Percentiles rank a stretch among this genome's conserved stretches.
Evolutionary conservation across 2,797 vertebrate genomes (phyloP).

Genomic region (Esox masquinongy): DNA sequence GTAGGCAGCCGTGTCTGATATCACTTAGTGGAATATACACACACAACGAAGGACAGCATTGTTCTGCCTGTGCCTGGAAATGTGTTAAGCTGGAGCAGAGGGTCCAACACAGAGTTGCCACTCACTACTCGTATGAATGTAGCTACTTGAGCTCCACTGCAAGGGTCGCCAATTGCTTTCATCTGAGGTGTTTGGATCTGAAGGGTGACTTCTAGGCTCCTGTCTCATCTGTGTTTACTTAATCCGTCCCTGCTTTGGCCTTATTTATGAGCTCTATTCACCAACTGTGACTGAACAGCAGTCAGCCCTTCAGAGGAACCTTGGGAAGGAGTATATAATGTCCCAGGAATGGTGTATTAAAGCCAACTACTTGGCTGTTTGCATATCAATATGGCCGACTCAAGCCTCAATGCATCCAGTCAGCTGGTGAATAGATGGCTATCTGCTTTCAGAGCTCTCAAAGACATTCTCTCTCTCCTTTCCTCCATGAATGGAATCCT

Average conservation of each 20-base stretch:
- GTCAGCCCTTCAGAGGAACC: slow-evolving; percentile 61
- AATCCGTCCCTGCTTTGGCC: slow-evolving; percentile 16
- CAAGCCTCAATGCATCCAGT: slow-evolving; percentile 81
- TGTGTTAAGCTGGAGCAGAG: not conserved
- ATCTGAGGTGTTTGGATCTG: slow-evolving; percentile 69
- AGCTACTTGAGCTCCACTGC: slow-evolving; percentile 80
- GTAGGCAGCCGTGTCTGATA: not conserved
- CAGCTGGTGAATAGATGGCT: slow-evolving; percentile 85
- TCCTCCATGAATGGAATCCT: slow-evolving; percentile 54
- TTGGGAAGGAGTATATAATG: slow-evolving; percentile 67
- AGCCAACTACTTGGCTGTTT: slow-evolving; percentile 69
- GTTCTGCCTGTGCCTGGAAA: not conserved
- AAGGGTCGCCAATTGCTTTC: slow-evolving; percentile 80
- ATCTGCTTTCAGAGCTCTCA: slow-evolving; percentile 74
- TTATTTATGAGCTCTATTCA: slow-evolving; percentile 63
- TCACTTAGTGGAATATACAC: not conserved
- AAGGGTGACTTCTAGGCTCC: slow-evolving; percentile 60
- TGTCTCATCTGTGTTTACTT: slow-evolving; percentile 43
- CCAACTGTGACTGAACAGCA: slow-evolving; percentile 45
- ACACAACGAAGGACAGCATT: not conserved
- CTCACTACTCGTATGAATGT: slow-evolving; percentile 68
- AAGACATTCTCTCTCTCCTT: slow-evolving; percentile 44
- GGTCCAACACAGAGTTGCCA: slow-evolving; percentile 50
- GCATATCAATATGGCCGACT: slow-evolving; percentile 82
- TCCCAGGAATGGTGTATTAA: slow-evolving; percentile 68